Percentiles rank a stretch among this genome's conserved stretches.
phyloP scores from a whole-genome alignment of 2,113 vertebrate genomes.

The Microcebus jonahi region DNA sequence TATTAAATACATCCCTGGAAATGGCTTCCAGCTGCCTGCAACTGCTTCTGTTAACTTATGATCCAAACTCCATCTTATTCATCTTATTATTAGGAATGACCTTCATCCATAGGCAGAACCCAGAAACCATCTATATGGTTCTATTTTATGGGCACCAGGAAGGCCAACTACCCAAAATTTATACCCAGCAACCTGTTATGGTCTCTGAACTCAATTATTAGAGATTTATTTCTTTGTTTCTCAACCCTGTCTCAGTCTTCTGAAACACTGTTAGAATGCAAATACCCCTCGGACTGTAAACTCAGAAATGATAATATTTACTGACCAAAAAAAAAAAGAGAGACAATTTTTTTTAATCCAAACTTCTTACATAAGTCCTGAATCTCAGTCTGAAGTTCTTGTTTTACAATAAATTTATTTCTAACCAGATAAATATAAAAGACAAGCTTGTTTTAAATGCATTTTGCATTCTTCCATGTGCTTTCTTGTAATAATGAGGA shows the following conservation, averaged over 20 bases:
- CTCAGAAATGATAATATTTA: not conserved
- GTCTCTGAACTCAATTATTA: constrained; percentile 70
- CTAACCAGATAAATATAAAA: not conserved
- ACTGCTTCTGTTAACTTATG: constrained; percentile 47
- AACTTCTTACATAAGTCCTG: not conserved
- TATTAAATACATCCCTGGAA: not conserved
- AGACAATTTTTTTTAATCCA: not conserved
- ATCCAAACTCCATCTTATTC: not conserved
- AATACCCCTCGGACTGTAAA: not conserved
- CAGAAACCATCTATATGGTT: not conserved
- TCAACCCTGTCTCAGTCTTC: not conserved
- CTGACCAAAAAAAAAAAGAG: not conserved
- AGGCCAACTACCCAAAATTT: constrained; percentile 50
- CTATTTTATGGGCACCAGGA: constrained; percentile 42
- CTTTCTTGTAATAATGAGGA: not conserved
- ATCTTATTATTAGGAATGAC: constrained; percentile 59
- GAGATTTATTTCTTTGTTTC: constrained; percentile 59
- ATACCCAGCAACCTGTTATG: constrained; percentile 35
- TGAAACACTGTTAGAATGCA: constrained; percentile 49
- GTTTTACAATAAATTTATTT: not conserved
- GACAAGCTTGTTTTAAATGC: not conserved
- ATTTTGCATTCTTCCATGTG: not conserved
- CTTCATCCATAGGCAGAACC: constrained; percentile 1
- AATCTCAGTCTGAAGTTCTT: not conserved
- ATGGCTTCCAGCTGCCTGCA: not conserved